Conservation (phyloP, 2,888 invertebrate genomes). For the Hymenopus coronatus region DNA sequence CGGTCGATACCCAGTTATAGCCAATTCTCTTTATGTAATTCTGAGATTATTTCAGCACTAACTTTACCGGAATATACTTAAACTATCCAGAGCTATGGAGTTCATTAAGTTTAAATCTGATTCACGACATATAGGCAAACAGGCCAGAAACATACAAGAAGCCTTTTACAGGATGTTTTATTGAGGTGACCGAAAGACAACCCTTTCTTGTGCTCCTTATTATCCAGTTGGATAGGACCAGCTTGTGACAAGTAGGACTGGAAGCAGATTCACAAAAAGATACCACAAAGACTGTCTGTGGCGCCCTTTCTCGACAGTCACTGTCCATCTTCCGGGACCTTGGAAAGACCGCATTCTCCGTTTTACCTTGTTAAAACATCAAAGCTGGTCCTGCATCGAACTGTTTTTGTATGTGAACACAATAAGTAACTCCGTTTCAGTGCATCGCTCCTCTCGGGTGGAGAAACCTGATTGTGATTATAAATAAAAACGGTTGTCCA, state of each 20-base stretch:
- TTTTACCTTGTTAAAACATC: background rate
- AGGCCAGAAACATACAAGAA: background rate
- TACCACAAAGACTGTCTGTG: background rate
- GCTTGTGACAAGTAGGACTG: background rate
- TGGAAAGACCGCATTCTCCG: background rate
- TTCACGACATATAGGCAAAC: background rate
- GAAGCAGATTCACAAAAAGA: background rate
- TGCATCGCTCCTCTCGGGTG: no score
- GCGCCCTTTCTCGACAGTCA: background rate
- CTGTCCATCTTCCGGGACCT: background rate
- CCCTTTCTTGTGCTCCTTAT: background rate
- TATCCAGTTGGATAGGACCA: background rate
- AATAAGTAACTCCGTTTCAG: no score
- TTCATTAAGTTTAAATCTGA: no score
- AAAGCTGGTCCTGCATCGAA: background rate
- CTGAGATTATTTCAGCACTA: no score
- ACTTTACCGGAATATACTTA: no score
- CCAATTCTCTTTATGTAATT: no score
- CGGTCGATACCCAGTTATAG: no score
- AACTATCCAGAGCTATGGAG: no score
- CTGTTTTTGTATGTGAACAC: background rate
- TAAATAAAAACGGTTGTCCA: no score
- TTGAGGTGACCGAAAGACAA: background rate
- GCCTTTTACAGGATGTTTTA: background rate
- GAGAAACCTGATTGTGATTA: no score